Base-by-base conservation (phyloP, 2,888 invertebrate species). In the Cheilosia scutellata region DNA sequence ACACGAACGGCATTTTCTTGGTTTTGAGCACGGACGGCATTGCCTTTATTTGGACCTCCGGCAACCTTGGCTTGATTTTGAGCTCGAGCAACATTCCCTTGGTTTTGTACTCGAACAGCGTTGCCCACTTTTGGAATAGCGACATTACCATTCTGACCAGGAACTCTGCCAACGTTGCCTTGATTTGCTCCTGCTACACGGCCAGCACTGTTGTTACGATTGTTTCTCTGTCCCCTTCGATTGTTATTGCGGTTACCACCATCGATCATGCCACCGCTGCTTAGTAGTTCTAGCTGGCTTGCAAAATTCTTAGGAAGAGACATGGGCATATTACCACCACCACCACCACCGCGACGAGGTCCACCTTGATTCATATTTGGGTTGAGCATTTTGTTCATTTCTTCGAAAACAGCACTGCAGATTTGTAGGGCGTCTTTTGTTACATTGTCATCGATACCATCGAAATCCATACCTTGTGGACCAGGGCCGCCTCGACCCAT, bases 401-500 rank as follows among this genome's bases (percentile, higher is more conserved):
- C 86, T 16, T 82, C 82, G 5, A 86, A 86, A 0, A 86, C 76
- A 0, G 83, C 87, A n/a, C 86, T 86, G 11, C 88, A 88, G 20
- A 86, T 60, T n/a, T 83, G 74, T 2, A 75, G 47, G 0, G 87
- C 82, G 11, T 84, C 84, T 44, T 83, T 83, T 49, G 83, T 87
- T 9, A 83, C 78, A 7, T 76, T 82, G 4, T 68, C 82, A 57
- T 80, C 83, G 13, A 76, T 71, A 11, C 72, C 75, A 11, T 82
- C 82, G 7, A 79, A 78, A n/a, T 72, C 74, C 40, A 82, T 74
- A 4, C 58, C 77, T 7, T 57, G 63, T 13, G 74, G 74, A 16
- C 71, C 78, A 51, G 70, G 74, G 27, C 88, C 87, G 31, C 83
- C 83, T 6, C 84, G 76, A 5, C 88, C 88, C 6, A 33, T 47